Evolutionary conservation across 2,797 vertebrate species (phyloP), one percentile per base, ranked within the genome.

Genomic region (Acomys russatus): DNA sequence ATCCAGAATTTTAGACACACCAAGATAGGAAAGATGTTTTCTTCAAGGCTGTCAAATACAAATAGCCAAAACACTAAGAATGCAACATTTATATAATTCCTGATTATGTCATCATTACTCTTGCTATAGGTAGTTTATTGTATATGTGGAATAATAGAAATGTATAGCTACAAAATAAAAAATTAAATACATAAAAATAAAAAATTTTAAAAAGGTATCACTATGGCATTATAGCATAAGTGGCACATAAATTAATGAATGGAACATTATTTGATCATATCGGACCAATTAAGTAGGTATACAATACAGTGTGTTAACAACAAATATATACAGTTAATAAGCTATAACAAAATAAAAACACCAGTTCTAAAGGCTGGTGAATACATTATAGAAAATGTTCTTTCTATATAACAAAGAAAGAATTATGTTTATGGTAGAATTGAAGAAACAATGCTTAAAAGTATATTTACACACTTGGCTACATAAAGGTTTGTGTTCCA

Each of bases 301-400:
- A 90, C n/a, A 68, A 14, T 30, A 20, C 20, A 91, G 9, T 56
- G 51, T 51, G 83, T 20, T 84, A 79, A 79, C 3, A 83, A 90
- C 9, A 66, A 92, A 91, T 88, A 82, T 2, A 70, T 64, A 9
- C 66, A 18, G 61, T 71, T 88, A 92, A 38, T 71, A 49, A 78
- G 4, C 54, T 92, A 64, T 28, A 78, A 92, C 80, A 84, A 64
- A 6, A 74, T 66, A 44, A 80, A 84, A 94, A 91, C 22, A 77
- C 1, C 14, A 38, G 15, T 61, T 79, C 56, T 64, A 91, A 86
- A 91, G 77, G 68, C 22, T 64, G 20, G 18, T 49, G 4, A 91
- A 68, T 71, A 35, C n/a, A 71, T 54, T 68, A 35, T 15, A 86
- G 28, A 68, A 85, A 86, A 54, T n/a, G 6, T 54, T 70, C 44